A percentile compares a stretch with the other conserved stretches of the same genome.
These are phyloP conservation scores for Archaeoteleia sp. DNA, from an alignment of 2,888 invertebrate species.

Conservation along the genomic window DNA sequence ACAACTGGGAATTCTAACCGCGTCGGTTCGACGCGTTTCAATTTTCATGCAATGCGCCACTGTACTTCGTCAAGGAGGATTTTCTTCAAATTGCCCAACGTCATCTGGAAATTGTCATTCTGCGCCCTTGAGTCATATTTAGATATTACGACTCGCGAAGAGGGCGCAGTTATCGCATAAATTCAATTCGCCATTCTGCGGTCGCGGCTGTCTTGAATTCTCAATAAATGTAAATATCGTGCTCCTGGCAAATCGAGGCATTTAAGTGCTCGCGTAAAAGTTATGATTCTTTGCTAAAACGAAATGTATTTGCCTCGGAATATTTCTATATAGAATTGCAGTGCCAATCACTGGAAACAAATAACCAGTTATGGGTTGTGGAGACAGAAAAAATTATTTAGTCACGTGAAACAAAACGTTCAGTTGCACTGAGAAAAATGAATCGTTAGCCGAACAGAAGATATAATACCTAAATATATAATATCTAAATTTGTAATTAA, in stretches of 20 bases:
- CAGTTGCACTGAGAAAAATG: too few species aligned
- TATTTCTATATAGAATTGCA: too few species aligned
- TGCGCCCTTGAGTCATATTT: slow-evolving; percentile 25
- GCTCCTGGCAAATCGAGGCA: not conserved
- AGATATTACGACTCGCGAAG: slow-evolving; percentile 15
- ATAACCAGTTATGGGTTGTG: too few species aligned
- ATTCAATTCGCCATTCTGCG: slow-evolving; percentile 19
- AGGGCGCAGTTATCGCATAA: slow-evolving; percentile 13
- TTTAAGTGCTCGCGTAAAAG: slow-evolving; percentile 8
- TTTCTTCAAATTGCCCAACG: slow-evolving; percentile 15
- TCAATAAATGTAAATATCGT: slow-evolving; percentile 33
- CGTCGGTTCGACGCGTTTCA: slow-evolving; percentile 33
- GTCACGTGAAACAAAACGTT: too few species aligned
- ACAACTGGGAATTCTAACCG: slow-evolving; percentile 15
- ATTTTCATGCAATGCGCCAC: slow-evolving; percentile 24
- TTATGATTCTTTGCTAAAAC: not conserved
- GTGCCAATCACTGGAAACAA: too few species aligned
- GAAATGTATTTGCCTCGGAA: not conserved
- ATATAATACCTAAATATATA: too few species aligned
- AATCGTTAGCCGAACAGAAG: too few species aligned
- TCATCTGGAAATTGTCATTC: slow-evolving; percentile 8
- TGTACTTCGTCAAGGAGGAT: slow-evolving; percentile 22
- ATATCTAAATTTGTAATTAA: too few species aligned
- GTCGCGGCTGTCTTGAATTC: slow-evolving; percentile 29
- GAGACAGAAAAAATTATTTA: too few species aligned